Evolutionary conservation across 2,797 vertebrate species (phyloP), one percentile per base, ranked within the genome.

Genomic region (Eulemur coronatus): DNA sequence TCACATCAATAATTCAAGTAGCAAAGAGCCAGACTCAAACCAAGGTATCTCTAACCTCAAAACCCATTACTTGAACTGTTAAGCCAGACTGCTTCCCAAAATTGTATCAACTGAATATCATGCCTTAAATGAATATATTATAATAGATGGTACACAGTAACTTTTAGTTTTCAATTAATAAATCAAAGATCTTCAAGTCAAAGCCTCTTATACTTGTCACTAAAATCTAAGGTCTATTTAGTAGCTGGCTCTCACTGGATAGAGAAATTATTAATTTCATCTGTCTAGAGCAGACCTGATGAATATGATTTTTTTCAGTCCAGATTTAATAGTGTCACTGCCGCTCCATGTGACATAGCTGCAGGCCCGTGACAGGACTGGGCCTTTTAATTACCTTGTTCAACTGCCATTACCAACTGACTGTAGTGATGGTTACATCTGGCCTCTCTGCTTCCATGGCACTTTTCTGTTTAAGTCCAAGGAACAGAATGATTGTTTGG

Each of bases 91-190:
- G 35, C 43, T 79, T 95, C 91, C 52, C 85, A 55, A 52, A 76
- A 75, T 18, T 75, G 7, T 82, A 86, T 59, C 41, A 76, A 61
- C 4, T 69, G 33, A 59, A 76, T 75, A 72, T 22, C 61, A 72
- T 50, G 17, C 15, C 88, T 33, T 70, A 92, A 96, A 35, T 91
- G 69, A 87, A 90, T 50, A 4, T 46, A 85, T 38, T 75, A 59
- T 28, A 59, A 59, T 59, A 65, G 28, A 52, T 63, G 41, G 89
- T 33, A 96, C 35, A 61, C 1, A 13, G 59, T 63, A 52, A 89
- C 67, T 84, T 91, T 82, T 72, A 67, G 78, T 85, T 95, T 96
- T 85, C 52, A 92, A 97, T 96, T 78, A 96, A 70, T 89, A 97
- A 94, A 89, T 84, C 41, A 92, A 94, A 28, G 41, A 82, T 95